Conservation (phyloP, 2,113 vertebrate genomes). For the Pontoporia blainvillei region DNA sequence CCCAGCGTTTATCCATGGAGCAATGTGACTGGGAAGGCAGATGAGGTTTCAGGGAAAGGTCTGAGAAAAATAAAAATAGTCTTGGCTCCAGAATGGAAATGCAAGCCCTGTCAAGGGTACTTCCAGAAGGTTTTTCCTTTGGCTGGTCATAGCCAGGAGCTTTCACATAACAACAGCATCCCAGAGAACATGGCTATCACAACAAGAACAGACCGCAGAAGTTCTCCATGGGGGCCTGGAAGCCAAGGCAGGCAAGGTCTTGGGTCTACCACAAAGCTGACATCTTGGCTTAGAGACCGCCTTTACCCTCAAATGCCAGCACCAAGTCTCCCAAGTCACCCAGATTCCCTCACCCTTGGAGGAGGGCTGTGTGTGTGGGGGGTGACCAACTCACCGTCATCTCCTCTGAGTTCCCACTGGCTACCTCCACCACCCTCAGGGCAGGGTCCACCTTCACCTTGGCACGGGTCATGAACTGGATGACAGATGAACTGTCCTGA, state of each 20-base stretch:
- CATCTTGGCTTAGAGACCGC: neutral
- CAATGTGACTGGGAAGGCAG: neutral
- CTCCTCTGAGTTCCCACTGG: slow-evolving; percentile 89
- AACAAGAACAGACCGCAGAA: neutral
- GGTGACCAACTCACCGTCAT: slow-evolving; percentile 85
- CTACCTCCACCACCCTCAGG: slow-evolving; percentile 86
- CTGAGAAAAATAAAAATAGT: slow-evolving; percentile 42
- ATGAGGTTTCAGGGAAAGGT: slow-evolving; percentile 26
- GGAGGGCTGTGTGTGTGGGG: neutral
- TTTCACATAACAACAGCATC: neutral
- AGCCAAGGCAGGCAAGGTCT: neutral
- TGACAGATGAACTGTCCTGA: slow-evolving; percentile 96
- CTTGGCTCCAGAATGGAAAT: slow-evolving; percentile 29
- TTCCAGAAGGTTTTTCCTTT: slow-evolving; percentile 22
- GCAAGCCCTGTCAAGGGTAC: neutral
- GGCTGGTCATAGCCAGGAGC: neutral
- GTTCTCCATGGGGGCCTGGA: neutral
- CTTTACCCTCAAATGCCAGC: neutral
- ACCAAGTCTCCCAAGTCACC: neutral
- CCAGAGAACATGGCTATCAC: neutral
- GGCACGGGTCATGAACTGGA: slow-evolving; percentile 94
- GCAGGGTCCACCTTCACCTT: slow-evolving; percentile 85
- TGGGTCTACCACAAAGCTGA: neutral
- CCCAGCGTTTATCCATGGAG: neutral
- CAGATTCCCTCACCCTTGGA: neutral